Conservation (phyloP, 2,888 invertebrate genomes). For the Lasioglossum calceatum region DNA sequence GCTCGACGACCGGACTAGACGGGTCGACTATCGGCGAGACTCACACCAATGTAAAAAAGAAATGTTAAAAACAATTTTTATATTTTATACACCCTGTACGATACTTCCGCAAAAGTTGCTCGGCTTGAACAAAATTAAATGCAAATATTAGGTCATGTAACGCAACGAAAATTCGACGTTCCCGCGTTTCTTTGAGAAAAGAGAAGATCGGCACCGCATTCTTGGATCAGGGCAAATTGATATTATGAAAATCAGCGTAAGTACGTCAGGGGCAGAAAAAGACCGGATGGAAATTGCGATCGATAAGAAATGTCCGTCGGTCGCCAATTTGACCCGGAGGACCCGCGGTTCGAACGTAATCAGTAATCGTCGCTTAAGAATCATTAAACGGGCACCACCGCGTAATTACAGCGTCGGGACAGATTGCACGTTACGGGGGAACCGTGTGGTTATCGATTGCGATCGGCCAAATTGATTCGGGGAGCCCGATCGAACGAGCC, state of each 20-base stretch:
- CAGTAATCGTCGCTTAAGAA: constrained; percentile 60
- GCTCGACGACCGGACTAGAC: too few species aligned
- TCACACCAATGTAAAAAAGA: too few species aligned
- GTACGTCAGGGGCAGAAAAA: background rate
- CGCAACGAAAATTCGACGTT: too few species aligned
- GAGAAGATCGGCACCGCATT: background rate
- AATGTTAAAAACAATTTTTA: too few species aligned
- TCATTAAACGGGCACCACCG: constrained; percentile 51
- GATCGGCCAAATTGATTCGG: constrained; percentile 55
- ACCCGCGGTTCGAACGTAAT: constrained; percentile 42
- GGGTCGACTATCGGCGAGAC: too few species aligned
- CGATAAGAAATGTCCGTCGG: constrained; percentile 28
- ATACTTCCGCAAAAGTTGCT: background rate
- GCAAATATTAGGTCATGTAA: too few species aligned
- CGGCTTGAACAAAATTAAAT: too few species aligned
- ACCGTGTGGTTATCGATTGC: constrained; percentile 48
- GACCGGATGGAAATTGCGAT: constrained; percentile 20
- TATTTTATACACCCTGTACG: background rate
- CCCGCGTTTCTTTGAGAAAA: background rate
- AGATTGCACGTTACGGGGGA: constrained; percentile 53
- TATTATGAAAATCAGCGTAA: constrained; percentile 6
- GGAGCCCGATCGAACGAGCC: constrained; percentile 28
- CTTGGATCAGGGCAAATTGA: background rate
- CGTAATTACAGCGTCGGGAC: constrained; percentile 56
- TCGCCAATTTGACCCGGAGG: constrained; percentile 47